Evolutionary conservation across 2,888 invertebrate species (phyloP).

Genomic region (Agrochola litura): DNA sequence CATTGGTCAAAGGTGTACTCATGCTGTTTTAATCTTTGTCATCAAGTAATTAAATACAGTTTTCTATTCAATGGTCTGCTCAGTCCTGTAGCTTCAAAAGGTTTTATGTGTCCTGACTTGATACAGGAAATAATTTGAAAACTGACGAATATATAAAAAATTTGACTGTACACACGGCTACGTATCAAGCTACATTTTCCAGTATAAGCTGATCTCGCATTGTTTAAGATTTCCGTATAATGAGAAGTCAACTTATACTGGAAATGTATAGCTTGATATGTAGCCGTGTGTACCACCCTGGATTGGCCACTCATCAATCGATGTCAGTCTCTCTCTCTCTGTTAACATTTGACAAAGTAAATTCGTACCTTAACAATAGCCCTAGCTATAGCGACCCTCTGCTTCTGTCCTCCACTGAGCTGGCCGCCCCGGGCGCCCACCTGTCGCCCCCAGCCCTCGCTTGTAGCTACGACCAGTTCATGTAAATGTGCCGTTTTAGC

Average conservation of each 20-base stretch:
- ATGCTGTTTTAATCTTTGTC: too few species aligned
- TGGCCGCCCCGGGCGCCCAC: slow-evolving; percentile 97
- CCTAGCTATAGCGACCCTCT: slow-evolving; percentile 97
- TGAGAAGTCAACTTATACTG: too few species aligned
- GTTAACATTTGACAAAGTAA: not conserved
- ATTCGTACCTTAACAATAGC: slow-evolving; percentile 95
- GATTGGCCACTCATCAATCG: not conserved
- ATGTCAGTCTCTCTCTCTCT: too few species aligned
- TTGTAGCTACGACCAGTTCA: slow-evolving; percentile 94
- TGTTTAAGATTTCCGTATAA: too few species aligned
- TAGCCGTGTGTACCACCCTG: too few species aligned
- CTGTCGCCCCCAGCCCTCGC: slow-evolving; percentile 93
- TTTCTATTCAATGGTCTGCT: not conserved
- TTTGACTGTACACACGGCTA: not conserved
- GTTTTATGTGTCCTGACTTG: not conserved
- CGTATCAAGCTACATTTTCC: too few species aligned
- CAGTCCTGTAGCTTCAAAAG: not conserved
- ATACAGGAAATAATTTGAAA: not conserved
- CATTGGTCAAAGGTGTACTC: too few species aligned
- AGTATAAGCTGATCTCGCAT: too few species aligned
- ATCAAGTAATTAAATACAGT: too few species aligned
- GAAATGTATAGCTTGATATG: too few species aligned
- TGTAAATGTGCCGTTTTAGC: slow-evolving; percentile 96
- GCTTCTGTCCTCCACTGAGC: slow-evolving; percentile 98
- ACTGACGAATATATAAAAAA: not conserved